Conservation (phyloP, 1,140 invertebrate species). For the Calycopis cecrops region DNA sequence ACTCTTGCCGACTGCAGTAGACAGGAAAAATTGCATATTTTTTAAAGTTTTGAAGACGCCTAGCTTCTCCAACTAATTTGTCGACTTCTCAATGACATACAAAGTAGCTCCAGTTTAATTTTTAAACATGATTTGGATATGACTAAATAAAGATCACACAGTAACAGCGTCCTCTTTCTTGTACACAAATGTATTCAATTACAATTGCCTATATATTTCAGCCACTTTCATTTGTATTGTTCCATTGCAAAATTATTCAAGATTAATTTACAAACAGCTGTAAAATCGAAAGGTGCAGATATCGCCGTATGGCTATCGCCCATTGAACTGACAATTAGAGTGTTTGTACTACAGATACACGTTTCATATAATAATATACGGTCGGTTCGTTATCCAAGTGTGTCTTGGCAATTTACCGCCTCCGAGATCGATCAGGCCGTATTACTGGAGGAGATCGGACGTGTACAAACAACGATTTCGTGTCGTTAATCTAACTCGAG, state of each 20-base stretch:
- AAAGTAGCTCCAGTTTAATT: too few species aligned
- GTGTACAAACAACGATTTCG: conserved; percentile 72
- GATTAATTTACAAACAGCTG: neutral
- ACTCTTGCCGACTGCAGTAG: too few species aligned
- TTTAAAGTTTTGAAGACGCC: too few species aligned
- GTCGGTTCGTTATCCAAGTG: conserved; percentile 58
- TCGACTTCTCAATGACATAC: too few species aligned
- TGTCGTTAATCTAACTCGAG: conserved; percentile 58
- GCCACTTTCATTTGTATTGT: neutral
- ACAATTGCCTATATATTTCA: too few species aligned
- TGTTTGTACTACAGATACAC: conserved; percentile 44
- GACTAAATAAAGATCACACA: too few species aligned
- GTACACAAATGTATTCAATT: too few species aligned
- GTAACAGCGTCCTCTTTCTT: too few species aligned
- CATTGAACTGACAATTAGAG: conserved; percentile 39
- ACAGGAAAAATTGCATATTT: too few species aligned
- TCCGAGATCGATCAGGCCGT: conserved; percentile 58
- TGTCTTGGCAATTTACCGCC: conserved; percentile 61
- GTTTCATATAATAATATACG: conserved; percentile 47
- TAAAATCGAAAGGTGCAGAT: conserved; percentile 16
- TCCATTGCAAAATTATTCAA: neutral
- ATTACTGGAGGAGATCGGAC: conserved; percentile 70
- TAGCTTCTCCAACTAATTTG: too few species aligned
- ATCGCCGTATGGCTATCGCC: conserved; percentile 11
- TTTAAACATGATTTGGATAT: too few species aligned